A percentile compares a stretch with the other conserved stretches of the same genome.
Conservation (phyloP, 2,797 vertebrate genomes). For the Hoplostethus atlanticus region DNA sequence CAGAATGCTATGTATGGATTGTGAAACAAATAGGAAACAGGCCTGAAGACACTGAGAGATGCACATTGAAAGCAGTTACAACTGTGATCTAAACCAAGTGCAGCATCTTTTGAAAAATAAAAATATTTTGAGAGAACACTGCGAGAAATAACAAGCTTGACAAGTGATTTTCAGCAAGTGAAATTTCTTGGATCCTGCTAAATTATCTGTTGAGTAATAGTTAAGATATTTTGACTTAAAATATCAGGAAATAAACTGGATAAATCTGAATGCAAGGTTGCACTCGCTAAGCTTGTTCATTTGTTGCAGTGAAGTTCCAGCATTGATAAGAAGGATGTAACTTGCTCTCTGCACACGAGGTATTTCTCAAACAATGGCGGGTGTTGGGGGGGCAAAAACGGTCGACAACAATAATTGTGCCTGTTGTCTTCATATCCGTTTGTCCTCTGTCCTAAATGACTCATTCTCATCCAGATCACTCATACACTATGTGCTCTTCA, state of each 20-base stretch:
- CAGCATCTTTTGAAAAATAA: conserved; percentile 76
- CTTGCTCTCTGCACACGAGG: conserved; percentile 71
- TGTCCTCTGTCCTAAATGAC: conserved; percentile 43
- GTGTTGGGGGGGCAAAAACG: conserved; percentile 16
- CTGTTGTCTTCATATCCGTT: conserved; percentile 72
- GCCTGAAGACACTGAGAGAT: conserved; percentile 59
- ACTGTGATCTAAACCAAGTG: conserved; percentile 79
- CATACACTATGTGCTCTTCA: conserved; percentile 56
- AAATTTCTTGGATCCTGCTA: conserved; percentile 42
- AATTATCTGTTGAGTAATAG: conserved; percentile 21
- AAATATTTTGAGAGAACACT: conserved; percentile 69
- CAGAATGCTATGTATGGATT: conserved; percentile 35
- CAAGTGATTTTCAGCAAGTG: conserved; percentile 51
- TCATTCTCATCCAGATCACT: conserved; percentile 42
- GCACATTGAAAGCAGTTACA: conserved; percentile 68
- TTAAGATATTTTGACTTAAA: conserved; percentile 41
- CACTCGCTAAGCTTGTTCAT: conserved; percentile 73
- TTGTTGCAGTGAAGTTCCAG: conserved; percentile 76
- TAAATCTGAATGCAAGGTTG: conserved; percentile 26
- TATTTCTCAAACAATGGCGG: conserved; percentile 71
- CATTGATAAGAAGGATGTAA: conserved; percentile 73
- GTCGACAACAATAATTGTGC: conserved; percentile 78
- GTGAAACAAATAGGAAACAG: conserved; percentile 47
- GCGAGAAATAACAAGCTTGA: conserved; percentile 73
- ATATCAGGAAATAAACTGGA: conserved; percentile 39